Percentiles rank a stretch among this genome's conserved stretches.
Evolutionary conservation across 2,888 invertebrate genomes (phyloP).

Genomic region (Machimus atricapillus): DNA sequence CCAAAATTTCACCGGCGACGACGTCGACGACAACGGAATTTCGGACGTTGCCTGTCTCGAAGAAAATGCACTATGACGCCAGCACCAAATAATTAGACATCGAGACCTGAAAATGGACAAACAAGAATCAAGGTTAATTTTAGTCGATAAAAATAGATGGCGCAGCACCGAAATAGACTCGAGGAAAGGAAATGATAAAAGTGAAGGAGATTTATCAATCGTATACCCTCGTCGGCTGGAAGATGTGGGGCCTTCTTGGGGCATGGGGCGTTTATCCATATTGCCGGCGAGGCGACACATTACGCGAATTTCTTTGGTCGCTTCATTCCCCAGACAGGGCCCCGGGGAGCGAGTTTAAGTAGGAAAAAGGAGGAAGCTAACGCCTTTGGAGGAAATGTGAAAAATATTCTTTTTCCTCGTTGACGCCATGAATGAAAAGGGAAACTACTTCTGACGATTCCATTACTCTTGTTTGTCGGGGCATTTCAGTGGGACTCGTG

Average conservation of each 20-base stretch:
- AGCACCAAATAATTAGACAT: constrained; percentile 50
- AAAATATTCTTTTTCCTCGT: constrained; percentile 20
- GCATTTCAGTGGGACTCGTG: constrained; percentile 20
- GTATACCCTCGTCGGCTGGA: neutral
- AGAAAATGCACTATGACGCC: constrained; percentile 45
- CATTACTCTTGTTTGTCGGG: constrained; percentile 19
- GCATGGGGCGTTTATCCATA: neutral
- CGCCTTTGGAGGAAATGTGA: constrained; percentile 28
- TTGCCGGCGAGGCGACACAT: neutral
- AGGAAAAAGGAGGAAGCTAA: neutral
- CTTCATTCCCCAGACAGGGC: neutral
- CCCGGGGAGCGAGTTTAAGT: neutral
- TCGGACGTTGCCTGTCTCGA: constrained; percentile 21
- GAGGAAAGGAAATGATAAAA: constrained; percentile 20
- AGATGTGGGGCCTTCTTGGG: neutral
- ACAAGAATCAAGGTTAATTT: constrained; percentile 40
- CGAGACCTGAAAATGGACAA: constrained; percentile 46
- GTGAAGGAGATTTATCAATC: constrained; percentile 26
- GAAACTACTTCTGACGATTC: constrained; percentile 21
- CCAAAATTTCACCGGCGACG: neutral
- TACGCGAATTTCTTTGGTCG: neutral
- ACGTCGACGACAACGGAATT: neutral
- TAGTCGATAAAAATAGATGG: constrained; percentile 28
- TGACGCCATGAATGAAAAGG: constrained; percentile 41
- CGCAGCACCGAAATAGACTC: neutral